phyloP scores from a whole-genome alignment of 2,888 invertebrate species.

The Rhamphomyia laevipes region DNA sequence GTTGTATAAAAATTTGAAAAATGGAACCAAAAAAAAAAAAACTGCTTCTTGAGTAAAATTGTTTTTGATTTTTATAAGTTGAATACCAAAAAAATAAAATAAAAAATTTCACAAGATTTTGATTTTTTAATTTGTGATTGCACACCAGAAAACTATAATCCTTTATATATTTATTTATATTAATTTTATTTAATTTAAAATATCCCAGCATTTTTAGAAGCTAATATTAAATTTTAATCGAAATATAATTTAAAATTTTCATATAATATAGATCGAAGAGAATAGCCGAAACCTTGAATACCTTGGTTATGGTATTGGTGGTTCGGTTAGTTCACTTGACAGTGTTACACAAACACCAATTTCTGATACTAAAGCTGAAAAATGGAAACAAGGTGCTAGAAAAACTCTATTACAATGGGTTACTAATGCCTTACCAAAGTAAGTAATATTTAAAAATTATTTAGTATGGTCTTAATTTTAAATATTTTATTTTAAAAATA shows the following conservation, averaged over 20 bases:
- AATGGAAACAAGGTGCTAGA: slow-evolving; percentile 81
- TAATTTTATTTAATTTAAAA: background rate
- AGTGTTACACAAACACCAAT: slow-evolving; percentile 53
- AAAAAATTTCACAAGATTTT: too few relatives aligned
- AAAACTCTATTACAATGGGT: slow-evolving; percentile 91
- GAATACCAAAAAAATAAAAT: background rate
- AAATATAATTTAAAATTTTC: background rate
- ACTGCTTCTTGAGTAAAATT: too few relatives aligned
- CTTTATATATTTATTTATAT: background rate
- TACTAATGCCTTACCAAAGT: slow-evolving; percentile 78
- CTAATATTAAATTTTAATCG: background rate
- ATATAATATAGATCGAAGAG: slow-evolving; percentile 76
- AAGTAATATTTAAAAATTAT: slow-evolving; percentile 32
- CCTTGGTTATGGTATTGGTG: slow-evolving; percentile 64
- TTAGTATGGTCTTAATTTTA: too few relatives aligned
- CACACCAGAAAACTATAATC: background rate
- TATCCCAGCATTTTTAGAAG: background rate
- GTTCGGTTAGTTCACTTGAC: slow-evolving; percentile 71
- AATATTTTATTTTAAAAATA: background rate
- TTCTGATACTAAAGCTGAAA: slow-evolving; percentile 45
- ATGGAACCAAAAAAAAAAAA: too few relatives aligned
- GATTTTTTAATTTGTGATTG: too few relatives aligned
- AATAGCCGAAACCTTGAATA: slow-evolving; percentile 82
- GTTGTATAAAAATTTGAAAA: background rate
- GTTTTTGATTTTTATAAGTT: background rate